A percentile compares a stretch with the other conserved stretches of the same genome.
Conservation (phyloP, 2,113 vertebrate genomes). For the Tachycineta bicolor region DNA sequence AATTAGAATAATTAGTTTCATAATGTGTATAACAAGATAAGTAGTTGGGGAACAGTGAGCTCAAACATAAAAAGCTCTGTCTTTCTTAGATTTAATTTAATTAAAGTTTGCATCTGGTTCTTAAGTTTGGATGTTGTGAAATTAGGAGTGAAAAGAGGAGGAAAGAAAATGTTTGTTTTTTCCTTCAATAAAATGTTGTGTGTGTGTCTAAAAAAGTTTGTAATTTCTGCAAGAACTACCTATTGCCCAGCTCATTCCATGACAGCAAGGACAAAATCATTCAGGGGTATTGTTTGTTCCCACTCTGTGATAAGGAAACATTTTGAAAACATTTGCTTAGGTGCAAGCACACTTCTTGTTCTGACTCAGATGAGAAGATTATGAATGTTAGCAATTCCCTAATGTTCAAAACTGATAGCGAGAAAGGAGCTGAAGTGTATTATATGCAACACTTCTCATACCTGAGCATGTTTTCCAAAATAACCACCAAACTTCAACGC, state of each 20-base stretch:
- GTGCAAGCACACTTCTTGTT: not conserved
- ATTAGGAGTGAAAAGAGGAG: not conserved
- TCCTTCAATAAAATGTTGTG: not conserved
- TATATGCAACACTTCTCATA: not conserved
- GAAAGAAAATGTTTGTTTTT: not conserved
- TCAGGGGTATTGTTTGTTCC: not conserved
- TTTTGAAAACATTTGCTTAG: not conserved
- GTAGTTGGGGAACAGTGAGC: not conserved
- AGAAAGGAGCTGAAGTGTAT: not conserved
- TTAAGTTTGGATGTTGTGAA: not conserved
- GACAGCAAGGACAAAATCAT: not conserved
- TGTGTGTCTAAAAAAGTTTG: not conserved
- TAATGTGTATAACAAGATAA: not conserved
- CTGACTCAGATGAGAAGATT: not conserved
- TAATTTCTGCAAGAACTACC: not conserved
- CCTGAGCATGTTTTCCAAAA: not conserved
- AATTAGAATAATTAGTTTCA: not conserved
- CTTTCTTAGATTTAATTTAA: not conserved
- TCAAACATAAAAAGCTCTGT: not conserved
- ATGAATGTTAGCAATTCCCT: not conserved
- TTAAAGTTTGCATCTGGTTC: not conserved
- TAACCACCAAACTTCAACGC: not conserved
- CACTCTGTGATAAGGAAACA: not conserved
- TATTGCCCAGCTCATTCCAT: not conserved
- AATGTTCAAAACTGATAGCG: not conserved